Conservation (phyloP, 2,888 invertebrate species). For the Xiphydria camelus region DNA sequence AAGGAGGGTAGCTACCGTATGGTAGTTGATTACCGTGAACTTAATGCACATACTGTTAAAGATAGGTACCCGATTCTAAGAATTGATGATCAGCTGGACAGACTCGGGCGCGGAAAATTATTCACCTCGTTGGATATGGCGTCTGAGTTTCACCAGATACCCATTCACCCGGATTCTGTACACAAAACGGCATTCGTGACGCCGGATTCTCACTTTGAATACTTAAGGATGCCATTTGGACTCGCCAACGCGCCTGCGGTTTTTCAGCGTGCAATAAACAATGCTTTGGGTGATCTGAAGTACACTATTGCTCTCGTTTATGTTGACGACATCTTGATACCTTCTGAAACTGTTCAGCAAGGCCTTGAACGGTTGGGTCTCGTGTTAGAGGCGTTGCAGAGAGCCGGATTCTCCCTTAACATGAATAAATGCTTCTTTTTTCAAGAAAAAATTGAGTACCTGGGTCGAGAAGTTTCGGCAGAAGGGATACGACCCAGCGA, state of each 20-base stretch:
- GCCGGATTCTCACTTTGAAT: constrained; percentile 40
- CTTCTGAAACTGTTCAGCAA: constrained; percentile 2
- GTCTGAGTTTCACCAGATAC: constrained; percentile 39
- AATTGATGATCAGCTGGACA: constrained; percentile 29
- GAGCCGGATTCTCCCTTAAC: constrained; percentile 2
- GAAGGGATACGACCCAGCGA: constrained; percentile 5
- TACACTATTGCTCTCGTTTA: constrained; percentile 11
- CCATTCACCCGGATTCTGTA: constrained; percentile 30
- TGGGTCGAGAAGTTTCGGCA: too few species aligned
- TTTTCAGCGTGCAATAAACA: constrained; percentile 38
- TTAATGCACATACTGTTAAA: constrained; percentile 29
- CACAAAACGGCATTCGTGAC: constrained; percentile 42
- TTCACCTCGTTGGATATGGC: constrained; percentile 35
- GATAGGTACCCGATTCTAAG: constrained; percentile 32
- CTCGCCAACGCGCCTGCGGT: constrained; percentile 38
- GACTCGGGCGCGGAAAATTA: constrained; percentile 21
- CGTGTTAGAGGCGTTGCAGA: not conserved
- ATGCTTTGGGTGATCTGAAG: constrained; percentile 22
- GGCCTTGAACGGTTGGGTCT: constrained; percentile 2
- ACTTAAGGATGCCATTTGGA: constrained; percentile 38
- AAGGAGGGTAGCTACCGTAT: constrained; percentile 8
- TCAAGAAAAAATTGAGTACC: too few species aligned
- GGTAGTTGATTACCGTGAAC: constrained; percentile 18
- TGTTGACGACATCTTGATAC: constrained; percentile 18
- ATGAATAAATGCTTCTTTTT: constrained; percentile 4